These are phyloP conservation scores for Notodonta ziczac DNA, from an alignment of 2,888 invertebrate species.

Conservation along the genomic window DNA sequence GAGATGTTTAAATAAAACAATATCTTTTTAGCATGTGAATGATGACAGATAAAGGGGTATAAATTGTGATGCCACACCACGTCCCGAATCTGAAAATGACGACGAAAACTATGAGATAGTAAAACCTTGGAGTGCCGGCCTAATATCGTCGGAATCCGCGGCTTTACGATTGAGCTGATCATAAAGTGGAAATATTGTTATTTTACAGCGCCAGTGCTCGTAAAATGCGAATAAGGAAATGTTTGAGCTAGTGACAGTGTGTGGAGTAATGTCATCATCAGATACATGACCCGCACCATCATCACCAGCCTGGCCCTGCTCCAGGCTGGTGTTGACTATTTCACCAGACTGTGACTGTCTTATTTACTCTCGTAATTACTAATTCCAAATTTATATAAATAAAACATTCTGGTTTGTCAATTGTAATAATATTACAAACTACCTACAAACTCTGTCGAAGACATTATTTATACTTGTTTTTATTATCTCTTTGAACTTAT, in stretches of 20 bases:
- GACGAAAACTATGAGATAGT: neutral
- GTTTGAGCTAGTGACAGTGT: neutral
- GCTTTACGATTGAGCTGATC: slow-evolving; percentile 1
- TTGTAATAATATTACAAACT: too few species aligned
- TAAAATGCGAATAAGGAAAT: slow-evolving; percentile 2
- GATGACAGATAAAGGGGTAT: neutral
- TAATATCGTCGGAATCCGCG: slow-evolving; percentile 1
- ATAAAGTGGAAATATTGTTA: slow-evolving; percentile 3
- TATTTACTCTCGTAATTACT: too few species aligned
- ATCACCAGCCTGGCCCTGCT: neutral
- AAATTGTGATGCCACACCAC: neutral
- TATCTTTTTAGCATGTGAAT: neutral
- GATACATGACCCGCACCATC: neutral
- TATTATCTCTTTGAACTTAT: too few species aligned
- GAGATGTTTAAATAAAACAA: neutral
- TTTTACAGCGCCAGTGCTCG: neutral
- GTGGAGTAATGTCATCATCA: neutral
- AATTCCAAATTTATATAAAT: too few species aligned
- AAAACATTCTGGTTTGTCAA: too few species aligned
- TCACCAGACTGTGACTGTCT: too few species aligned
- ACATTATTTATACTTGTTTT: too few species aligned
- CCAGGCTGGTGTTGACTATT: too few species aligned
- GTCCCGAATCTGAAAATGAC: neutral
- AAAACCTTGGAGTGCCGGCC: neutral
- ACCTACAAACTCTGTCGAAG: too few species aligned